phyloP scores from a whole-genome alignment of 2,888 invertebrate genomes.

The Hedya salicella region DNA sequence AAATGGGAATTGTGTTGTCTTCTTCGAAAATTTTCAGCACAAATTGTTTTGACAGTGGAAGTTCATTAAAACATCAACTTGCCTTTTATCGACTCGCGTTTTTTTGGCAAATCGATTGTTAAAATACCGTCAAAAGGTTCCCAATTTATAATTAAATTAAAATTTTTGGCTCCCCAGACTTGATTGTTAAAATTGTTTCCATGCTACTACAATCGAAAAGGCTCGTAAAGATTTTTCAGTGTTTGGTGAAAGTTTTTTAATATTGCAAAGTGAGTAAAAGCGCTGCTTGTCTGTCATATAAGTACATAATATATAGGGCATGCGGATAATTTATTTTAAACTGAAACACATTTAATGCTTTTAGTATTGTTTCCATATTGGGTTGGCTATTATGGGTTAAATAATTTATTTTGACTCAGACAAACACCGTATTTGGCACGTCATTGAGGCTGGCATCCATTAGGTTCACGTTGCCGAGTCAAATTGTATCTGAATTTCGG shows the following conservation, averaged over 20 bases:
- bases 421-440: no score
- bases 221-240: conserved; percentile 38
- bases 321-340: no score
- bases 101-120: conserved; percentile 17
- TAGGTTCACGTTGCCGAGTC: no score
- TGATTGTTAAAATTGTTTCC: conserved; percentile 37
- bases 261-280: conserved; percentile 33
- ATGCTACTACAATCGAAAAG: conserved; percentile 32
- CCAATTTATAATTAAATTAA: conserved; percentile 18
- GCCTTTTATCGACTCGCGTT: not conserved
- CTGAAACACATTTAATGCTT: no score
- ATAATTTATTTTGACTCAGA: no score
- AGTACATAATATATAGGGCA: no score
- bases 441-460: no score
- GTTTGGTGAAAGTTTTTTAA: conserved; percentile 36
- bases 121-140: conserved; percentile 35
- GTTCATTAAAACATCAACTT: conserved; percentile 41
- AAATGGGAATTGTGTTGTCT: conserved; percentile 25
- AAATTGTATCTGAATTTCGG: no score
- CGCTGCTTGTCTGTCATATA: not conserved
- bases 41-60: conserved; percentile 41
- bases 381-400: no score
- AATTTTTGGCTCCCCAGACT: not conserved
- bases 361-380: no score
- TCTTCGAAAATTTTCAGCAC: conserved; percentile 12